Conservation (phyloP, 2,888 invertebrate genomes). For the Oscheius sp. region DNA sequence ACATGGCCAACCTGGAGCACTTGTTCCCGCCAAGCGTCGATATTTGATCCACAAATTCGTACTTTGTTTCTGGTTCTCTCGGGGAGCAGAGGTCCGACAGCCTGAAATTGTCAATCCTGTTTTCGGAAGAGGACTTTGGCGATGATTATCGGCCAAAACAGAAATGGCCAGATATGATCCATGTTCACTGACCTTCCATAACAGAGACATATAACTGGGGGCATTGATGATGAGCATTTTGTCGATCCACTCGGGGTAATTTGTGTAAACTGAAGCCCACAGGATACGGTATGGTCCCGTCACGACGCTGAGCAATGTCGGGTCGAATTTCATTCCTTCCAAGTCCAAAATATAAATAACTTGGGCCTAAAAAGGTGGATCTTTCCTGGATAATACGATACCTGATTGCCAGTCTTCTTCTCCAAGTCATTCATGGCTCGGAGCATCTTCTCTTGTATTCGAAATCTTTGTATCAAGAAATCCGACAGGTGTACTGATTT, state of each 20-base stretch:
- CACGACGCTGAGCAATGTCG: conserved; percentile 58
- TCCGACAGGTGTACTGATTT: conserved; percentile 60
- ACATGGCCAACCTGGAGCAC: conserved; percentile 47
- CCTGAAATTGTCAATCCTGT: conserved; percentile 28
- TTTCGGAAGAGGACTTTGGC: no score
- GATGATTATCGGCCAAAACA: neutral
- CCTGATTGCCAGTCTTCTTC: conserved; percentile 50
- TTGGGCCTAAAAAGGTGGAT: conserved; percentile 17
- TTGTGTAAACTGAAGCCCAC: conserved; percentile 64
- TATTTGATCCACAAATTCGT: conserved; percentile 46
- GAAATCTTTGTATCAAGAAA: conserved; percentile 60
- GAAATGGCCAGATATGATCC: neutral
- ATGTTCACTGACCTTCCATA: conserved; percentile 58
- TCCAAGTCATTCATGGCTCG: conserved; percentile 62
- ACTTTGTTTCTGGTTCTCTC: conserved; percentile 65
- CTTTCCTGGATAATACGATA: neutral
- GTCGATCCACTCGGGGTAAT: conserved; percentile 67
- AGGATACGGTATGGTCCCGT: conserved; percentile 67
- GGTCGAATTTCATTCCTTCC: conserved; percentile 64
- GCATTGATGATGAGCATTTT: conserved; percentile 62
- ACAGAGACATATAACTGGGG: conserved; percentile 60
- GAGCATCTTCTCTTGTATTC: conserved; percentile 62
- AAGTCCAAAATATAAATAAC: conserved; percentile 65
- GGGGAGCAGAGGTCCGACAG: conserved; percentile 62
- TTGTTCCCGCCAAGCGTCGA: conserved; percentile 48